Evolutionary conservation across 2,888 invertebrate genomes (phyloP).

Genomic region (Lacanobia oleracea): DNA sequence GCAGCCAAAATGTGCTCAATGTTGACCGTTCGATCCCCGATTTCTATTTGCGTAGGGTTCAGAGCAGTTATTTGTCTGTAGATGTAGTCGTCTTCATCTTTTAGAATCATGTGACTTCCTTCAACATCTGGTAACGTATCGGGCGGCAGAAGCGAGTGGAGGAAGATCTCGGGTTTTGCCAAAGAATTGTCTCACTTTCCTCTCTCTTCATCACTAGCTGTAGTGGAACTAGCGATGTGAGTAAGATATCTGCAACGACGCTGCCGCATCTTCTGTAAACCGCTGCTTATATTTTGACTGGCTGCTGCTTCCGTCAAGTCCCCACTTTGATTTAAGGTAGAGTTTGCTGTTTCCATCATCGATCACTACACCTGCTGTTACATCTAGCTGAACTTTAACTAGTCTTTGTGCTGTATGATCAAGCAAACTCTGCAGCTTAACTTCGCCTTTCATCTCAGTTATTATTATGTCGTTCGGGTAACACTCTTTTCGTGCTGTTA

Average conservation of each 20-base stretch:
- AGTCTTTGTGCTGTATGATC: slow-evolving; percentile 12
- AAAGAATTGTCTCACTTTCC: slow-evolving; percentile 8
- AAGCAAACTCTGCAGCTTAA: slow-evolving; percentile 3
- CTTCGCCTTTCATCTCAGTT: not conserved
- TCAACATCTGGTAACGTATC: slow-evolving; percentile 8
- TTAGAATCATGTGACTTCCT: not conserved
- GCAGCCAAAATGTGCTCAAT: slow-evolving; percentile 6
- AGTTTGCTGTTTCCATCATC: no score
- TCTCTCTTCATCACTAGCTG: slow-evolving; percentile 5
- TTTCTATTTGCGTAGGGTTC: slow-evolving; percentile 2
- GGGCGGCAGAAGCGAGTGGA: slow-evolving; percentile 10
- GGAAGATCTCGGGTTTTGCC: not conserved
- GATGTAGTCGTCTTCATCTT: no score
- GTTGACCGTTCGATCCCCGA: not conserved
- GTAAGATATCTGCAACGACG: no score
- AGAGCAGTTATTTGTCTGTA: no score
- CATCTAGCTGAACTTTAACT: slow-evolving; percentile 12
- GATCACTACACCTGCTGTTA: no score
- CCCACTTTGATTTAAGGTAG: no score
- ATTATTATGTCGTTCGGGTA: no score
- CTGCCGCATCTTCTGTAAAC: no score
- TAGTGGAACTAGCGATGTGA: not conserved
- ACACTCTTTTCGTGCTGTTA: no score
- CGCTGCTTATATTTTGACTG: no score
- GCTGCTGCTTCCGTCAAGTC: no score